Base-by-base conservation (phyloP, 2,888 invertebrate species). In the Carabus problematicus region DNA sequence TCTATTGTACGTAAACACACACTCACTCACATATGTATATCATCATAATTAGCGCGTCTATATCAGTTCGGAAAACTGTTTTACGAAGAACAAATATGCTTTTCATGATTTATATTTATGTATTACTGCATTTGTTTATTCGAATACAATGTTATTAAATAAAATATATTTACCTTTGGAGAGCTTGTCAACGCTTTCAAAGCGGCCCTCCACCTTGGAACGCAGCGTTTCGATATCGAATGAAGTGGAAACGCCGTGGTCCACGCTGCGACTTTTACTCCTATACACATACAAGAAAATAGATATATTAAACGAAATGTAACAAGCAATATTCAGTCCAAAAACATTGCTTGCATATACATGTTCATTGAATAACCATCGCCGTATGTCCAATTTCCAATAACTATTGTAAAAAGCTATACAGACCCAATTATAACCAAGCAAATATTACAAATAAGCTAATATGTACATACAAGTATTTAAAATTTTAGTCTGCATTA, bases 231-330 rank as follows among this genome's bases (percentile, higher is more conserved):
- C 93, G 85, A 94, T 85, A 84, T 94, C 94, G 81, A 93, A 93
- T 72, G 93, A 93, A 74, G 93, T 87, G 73, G 91, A 88, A 79
- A 94, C 90, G 78, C 94, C 94, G 87, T 94, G 94, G 85, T 94
- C 94, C 77, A 94, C 94, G 77, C 94, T 94, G 77, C 93, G 90
- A 82, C 94, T 94, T 84, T 94, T 94, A 82, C 92, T 94, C 93
- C 94, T 94, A 87, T 73, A 87, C 72, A 16, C 11, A 47, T 14
- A 74, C 74, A 61, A 74, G 75, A 76, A 70, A 72, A 14, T 12
- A 9, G 14, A n/a, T 19, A n/a, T 47, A 16, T 16, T 58, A 40
- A 40, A 40, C 18, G 45, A 12, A 45, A 12, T 12, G 3, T 3
- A 12, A 45, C 11, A 45, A 7, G 14, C 7, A 45, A 45, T 11